Percentiles rank a stretch among this genome's conserved stretches.
Evolutionary conservation across 2,113 vertebrate genomes (phyloP).

Genomic region (Petaurus breviceps): DNA sequence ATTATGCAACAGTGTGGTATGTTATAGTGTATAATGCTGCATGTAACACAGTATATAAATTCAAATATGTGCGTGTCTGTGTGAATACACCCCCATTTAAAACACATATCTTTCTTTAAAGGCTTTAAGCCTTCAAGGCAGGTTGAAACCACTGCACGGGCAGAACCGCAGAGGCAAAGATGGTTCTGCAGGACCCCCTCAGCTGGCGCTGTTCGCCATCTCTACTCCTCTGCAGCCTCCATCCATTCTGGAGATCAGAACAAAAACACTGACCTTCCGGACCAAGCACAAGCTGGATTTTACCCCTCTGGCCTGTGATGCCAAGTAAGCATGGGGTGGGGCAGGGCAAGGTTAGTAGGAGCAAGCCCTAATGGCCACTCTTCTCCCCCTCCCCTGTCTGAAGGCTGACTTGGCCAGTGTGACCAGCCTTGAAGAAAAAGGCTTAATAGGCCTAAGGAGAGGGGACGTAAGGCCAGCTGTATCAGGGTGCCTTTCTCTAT

Average conservation of each 20-base stretch:
- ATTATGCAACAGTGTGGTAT: neutral
- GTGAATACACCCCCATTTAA: neutral
- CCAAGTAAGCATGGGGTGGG: slow-evolving; percentile 79
- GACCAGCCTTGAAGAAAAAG: neutral
- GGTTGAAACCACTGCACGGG: slow-evolving; percentile 86
- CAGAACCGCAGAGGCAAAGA: slow-evolving; percentile 83
- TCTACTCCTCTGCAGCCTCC: slow-evolving; percentile 86
- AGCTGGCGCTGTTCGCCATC: slow-evolving; percentile 86
- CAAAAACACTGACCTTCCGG: slow-evolving; percentile 87
- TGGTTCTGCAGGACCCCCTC: slow-evolving; percentile 73
- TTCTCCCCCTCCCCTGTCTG: neutral
- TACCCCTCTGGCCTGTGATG: slow-evolving; percentile 85
- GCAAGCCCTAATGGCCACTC: neutral
- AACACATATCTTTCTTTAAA: slow-evolving; percentile 45
- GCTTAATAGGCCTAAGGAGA: neutral
- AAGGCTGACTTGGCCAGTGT: neutral
- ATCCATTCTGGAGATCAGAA: slow-evolving; percentile 85
- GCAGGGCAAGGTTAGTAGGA: neutral
- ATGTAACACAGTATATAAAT: no score
- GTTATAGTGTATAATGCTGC: neutral
- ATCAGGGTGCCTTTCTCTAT: neutral
- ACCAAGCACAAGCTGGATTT: slow-evolving; percentile 90
- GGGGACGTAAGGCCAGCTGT: no score
- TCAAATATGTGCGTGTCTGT: neutral
- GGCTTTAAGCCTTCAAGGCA: slow-evolving; percentile 87